These are phyloP conservation scores for Ephydatia muelleri DNA, from an alignment of 37 sponge, comb jelly and placozoan genomes.

Conservation along the genomic window DNA sequence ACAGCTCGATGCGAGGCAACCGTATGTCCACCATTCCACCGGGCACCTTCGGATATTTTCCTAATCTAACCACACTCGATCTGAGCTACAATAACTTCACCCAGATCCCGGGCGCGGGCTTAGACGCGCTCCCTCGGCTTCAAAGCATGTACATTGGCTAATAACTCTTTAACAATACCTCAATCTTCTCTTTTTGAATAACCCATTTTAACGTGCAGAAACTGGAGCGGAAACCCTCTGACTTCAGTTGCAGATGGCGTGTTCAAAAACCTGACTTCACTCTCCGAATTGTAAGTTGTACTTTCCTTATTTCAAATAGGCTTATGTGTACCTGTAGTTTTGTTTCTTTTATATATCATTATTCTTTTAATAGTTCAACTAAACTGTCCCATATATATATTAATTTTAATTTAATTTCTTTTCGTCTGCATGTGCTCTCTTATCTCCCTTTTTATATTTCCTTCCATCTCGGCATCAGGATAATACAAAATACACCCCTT, in stretches of 20 bases:
- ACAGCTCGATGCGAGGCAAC: conserved; percentile 17
- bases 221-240: conserved; percentile 8
- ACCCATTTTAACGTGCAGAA: neutral
- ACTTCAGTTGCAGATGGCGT: conserved; percentile 16
- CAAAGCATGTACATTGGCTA: neutral
- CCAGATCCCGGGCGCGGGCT: neutral
- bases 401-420: too few relatives aligned
- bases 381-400: too few relatives aligned
- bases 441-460: neutral
- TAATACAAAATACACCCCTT: conserved; percentile 11
- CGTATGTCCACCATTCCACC: conserved; percentile 3
- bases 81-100: conserved; percentile 1
- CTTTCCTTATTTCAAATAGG: neutral
- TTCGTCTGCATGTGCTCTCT: neutral
- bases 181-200: neutral
- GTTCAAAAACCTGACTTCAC: neutral
- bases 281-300: conserved; percentile 23
- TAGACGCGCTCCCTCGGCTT: neutral
- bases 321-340: too few relatives aligned
- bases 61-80: neutral
- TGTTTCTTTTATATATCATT: too few relatives aligned
- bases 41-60: conserved; percentile 2
- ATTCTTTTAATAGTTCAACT: too few relatives aligned
- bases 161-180: neutral
- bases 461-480: neutral